phyloP scores from a whole-genome alignment of 2,797 vertebrate species.

The Enteromius thamalakanensis region DNA sequence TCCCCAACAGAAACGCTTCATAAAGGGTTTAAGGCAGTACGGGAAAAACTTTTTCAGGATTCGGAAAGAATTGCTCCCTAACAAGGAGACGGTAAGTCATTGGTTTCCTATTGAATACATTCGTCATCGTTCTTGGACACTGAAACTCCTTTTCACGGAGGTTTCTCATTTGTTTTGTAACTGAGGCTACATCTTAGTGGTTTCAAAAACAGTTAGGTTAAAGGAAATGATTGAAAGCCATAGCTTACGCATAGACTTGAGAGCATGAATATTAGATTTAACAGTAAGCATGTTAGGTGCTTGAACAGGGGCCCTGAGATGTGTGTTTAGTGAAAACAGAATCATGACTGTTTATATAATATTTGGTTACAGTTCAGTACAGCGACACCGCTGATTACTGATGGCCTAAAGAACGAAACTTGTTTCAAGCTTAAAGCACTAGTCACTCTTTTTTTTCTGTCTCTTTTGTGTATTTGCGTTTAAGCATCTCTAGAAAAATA shows the following conservation, averaged over 20 bases:
- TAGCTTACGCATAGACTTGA: slow-evolving; percentile 49
- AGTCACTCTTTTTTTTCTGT: no score
- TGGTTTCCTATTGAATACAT: slow-evolving; percentile 35
- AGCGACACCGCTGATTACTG: slow-evolving; percentile 7
- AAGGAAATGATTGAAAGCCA: slow-evolving; percentile 36
- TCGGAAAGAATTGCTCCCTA: slow-evolving; percentile 97
- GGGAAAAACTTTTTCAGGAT: slow-evolving; percentile 99
- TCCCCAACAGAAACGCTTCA: slow-evolving; percentile 92
- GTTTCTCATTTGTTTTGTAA: slow-evolving; percentile 12
- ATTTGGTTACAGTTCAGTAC: slow-evolving; percentile 16
- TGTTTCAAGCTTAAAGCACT: neutral
- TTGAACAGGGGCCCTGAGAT: slow-evolving; percentile 47
- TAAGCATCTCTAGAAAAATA: neutral
- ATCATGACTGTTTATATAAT: slow-evolving; percentile 49
- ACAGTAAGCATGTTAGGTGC: slow-evolving; percentile 54
- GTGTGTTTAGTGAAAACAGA: slow-evolving; percentile 57
- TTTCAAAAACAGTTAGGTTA: slow-evolving; percentile 18
- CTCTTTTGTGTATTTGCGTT: neutral
- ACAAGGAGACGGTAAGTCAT: slow-evolving; percentile 95
- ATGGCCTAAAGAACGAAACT: neutral
- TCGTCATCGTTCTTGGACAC: neutral
- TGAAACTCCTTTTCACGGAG: slow-evolving; percentile 33
- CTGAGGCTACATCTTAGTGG: slow-evolving; percentile 10
- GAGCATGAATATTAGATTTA: slow-evolving; percentile 60
- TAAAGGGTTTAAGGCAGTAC: slow-evolving; percentile 97